Conservation (phyloP, 2,797 vertebrate species). For the Monodelphis domestica region DNA sequence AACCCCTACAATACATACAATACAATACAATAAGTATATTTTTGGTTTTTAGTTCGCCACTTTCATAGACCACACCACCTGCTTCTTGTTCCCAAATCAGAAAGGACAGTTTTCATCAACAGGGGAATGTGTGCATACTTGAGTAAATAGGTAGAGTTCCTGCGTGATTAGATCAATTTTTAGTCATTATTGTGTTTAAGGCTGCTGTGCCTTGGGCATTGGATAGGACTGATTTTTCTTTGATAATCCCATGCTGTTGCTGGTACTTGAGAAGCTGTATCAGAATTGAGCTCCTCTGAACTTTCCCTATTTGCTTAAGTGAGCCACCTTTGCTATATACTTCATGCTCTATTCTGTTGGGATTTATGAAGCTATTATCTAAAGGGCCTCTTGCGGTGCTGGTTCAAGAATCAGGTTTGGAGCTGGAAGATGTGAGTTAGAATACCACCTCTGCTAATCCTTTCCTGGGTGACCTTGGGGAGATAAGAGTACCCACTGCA, state of each 20-base stretch:
- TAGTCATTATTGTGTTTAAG: background rate
- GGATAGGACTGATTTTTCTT: conserved; percentile 19
- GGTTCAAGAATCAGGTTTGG: background rate
- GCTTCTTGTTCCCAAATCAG: conserved; percentile 34
- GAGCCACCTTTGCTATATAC: background rate
- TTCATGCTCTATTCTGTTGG: background rate
- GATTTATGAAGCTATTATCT: background rate
- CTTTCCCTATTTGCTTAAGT: background rate
- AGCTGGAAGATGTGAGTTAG: background rate
- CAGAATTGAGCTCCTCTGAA: background rate
- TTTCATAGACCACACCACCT: background rate
- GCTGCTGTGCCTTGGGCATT: conserved; percentile 8
- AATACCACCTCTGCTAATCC: background rate
- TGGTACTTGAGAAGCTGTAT: background rate
- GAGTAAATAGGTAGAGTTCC: background rate
- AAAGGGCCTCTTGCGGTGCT: background rate
- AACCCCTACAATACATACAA: background rate
- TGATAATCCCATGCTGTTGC: background rate
- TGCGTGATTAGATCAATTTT: background rate
- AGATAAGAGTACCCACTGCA: background rate
- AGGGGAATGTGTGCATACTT: background rate
- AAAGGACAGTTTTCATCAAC: conserved; percentile 18
- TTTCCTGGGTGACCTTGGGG: background rate
- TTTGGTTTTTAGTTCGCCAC: background rate
- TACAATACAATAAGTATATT: background rate